A percentile compares a stretch with the other conserved stretches of the same genome.
These are phyloP conservation scores for Hypercompe scribonia DNA, from an alignment of 2,888 invertebrate genomes.

Conservation along the genomic window DNA sequence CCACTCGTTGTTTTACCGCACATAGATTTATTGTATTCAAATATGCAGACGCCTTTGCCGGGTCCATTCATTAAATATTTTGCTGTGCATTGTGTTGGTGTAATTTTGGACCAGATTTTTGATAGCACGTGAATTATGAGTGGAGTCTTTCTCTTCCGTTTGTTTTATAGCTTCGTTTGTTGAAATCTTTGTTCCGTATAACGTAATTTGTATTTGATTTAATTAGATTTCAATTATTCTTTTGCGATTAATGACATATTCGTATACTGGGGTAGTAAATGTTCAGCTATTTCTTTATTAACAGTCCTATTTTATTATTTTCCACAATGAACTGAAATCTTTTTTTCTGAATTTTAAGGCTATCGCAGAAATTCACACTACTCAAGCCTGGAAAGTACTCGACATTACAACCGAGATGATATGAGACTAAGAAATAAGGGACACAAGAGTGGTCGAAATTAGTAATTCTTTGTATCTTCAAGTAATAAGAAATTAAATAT, in stretches of 20 bases:
- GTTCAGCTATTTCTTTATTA: background rate
- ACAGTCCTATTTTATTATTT: no score
- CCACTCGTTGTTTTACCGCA: conserved; percentile 53
- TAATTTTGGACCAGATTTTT: conserved; percentile 29
- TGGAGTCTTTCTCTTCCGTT: conserved; percentile 10
- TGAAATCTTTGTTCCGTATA: conserved; percentile 11
- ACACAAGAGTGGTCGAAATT: background rate
- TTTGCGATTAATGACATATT: background rate
- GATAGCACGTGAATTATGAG: conserved; percentile 29
- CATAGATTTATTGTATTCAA: conserved; percentile 70
- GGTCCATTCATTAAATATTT: conserved; percentile 40
- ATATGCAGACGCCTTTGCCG: conserved; percentile 25
- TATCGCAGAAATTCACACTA: background rate
- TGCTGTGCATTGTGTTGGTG: conserved; percentile 36
- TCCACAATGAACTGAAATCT: no score
- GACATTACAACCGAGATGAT: background rate
- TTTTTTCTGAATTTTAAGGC: background rate
- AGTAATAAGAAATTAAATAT: background rate
- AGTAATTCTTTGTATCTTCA: background rate
- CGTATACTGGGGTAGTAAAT: background rate
- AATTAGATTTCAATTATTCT: background rate
- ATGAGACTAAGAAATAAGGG: background rate
- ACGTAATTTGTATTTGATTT: conserved; percentile 7
- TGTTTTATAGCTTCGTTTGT: conserved; percentile 12
- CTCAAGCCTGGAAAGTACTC: background rate